These are phyloP conservation scores for Rhogogaster chlorosoma DNA, from an alignment of 2,888 invertebrate species.

Conservation along the genomic window DNA sequence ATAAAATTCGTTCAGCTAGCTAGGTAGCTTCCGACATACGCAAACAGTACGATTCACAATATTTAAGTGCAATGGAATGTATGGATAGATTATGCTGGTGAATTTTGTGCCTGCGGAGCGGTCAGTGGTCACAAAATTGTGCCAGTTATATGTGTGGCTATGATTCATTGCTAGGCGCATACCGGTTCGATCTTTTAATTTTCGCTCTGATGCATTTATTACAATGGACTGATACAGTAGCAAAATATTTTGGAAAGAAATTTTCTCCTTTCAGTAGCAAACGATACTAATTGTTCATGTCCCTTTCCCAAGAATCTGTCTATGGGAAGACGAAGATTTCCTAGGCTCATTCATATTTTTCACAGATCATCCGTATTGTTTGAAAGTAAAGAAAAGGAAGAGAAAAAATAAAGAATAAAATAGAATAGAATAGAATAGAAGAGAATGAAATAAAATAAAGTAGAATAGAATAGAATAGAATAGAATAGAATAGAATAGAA, in stretches of 20 bases:
- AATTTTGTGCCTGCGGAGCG: constrained; percentile 73
- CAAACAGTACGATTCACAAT: background rate
- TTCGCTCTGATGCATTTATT: background rate
- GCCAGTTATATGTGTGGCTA: constrained; percentile 62
- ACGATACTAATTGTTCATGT: background rate
- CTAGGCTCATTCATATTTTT: background rate
- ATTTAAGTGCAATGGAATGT: background rate
- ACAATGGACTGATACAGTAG: background rate
- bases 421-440: no score
- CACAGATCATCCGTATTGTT: background rate
- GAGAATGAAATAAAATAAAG: no score
- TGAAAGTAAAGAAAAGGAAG: background rate
- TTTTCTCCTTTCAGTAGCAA: background rate
- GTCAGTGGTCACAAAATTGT: constrained; percentile 72
- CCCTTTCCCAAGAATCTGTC: background rate
- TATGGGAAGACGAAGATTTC: constrained; percentile 12
- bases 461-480: no score
- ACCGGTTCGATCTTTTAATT: background rate
- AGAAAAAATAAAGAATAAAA: no score
- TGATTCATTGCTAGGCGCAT: background rate
- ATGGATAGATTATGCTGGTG: constrained; percentile 57
- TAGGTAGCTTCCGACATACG: background rate
- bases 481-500: no score
- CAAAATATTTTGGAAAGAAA: background rate
- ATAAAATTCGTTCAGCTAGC: background rate